phyloP scores from a whole-genome alignment of 2,113 vertebrate species.

The Pachypanchax playfairii region DNA sequence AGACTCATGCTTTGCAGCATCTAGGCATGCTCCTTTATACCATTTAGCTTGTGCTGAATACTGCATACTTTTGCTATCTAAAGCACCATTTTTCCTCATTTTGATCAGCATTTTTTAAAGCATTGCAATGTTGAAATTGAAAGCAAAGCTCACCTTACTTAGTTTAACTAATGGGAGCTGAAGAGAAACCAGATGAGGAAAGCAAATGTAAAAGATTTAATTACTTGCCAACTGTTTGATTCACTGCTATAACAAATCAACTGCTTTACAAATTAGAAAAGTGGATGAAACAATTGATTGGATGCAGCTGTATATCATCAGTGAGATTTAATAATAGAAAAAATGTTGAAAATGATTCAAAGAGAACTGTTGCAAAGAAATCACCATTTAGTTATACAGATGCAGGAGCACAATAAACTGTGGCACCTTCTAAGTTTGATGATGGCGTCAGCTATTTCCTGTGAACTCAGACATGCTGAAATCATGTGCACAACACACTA shows the following conservation, averaged over 20 bases:
- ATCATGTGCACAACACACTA: constrained; percentile 5
- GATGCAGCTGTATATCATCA: not conserved
- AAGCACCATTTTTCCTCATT: not conserved
- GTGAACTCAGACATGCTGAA: constrained; percentile 19
- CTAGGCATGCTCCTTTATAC: not conserved
- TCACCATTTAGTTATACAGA: constrained; percentile 5
- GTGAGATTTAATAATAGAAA: not conserved
- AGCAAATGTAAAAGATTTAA: constrained; percentile 5
- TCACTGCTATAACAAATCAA: constrained; percentile 3
- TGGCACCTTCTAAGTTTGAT: not conserved
- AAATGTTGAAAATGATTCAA: constrained; percentile 10
- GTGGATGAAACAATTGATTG: not conserved
- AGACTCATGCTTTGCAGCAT: not conserved
- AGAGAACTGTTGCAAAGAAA: constrained; percentile 3
- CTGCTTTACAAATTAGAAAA: not conserved
- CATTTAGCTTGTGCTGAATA: constrained; percentile 6
- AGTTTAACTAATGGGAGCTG: not conserved
- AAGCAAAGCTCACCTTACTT: not conserved
- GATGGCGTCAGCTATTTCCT: constrained; percentile 29
- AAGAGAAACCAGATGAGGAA: not conserved
- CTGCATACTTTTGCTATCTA: not conserved
- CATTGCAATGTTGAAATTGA: not conserved
- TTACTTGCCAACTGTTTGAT: not conserved
- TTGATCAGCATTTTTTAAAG: not conserved
- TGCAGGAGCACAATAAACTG: too few relatives aligned